These are phyloP conservation scores for Aselliscus stoliczkanus DNA, from an alignment of 2,797 vertebrate genomes.

Conservation along the genomic window DNA sequence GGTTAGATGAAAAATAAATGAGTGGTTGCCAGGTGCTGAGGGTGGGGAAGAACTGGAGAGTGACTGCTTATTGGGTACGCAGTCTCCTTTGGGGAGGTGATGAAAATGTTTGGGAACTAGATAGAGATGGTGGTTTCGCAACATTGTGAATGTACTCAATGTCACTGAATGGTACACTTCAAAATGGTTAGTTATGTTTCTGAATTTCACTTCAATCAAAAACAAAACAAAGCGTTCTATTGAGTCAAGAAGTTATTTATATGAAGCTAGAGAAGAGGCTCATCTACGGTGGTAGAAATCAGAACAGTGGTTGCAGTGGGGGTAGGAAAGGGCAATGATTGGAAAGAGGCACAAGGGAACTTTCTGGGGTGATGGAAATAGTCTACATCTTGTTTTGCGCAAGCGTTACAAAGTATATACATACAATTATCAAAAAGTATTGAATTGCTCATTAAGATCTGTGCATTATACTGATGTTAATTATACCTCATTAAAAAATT, in stretches of 20 bases:
- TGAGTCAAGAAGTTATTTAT: not conserved
- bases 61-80: fast-evolving
- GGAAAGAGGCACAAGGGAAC: not conserved
- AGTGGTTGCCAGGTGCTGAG: not conserved
- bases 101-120: not conserved
- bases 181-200: not conserved
- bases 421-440: not conserved
- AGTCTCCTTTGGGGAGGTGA: fast-evolving
- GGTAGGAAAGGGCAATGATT: not conserved
- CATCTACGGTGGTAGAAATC: not conserved
- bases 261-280: not conserved
- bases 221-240: not conserved
- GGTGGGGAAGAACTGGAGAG: not conserved
- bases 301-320: not conserved
- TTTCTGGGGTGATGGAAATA: not conserved
- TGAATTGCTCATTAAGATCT: not conserved
- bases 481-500: not conserved
- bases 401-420: not conserved
- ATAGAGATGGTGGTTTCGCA: not conserved
- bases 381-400: not conserved
- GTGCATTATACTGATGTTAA: not conserved
- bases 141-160: not conserved
- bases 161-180: not conserved
- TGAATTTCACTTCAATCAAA: not conserved
- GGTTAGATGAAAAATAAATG: not conserved